Evolutionary conservation across 64 coral and sea anemone species (phyloP).

Genomic region (Pachyseris speciosa): DNA sequence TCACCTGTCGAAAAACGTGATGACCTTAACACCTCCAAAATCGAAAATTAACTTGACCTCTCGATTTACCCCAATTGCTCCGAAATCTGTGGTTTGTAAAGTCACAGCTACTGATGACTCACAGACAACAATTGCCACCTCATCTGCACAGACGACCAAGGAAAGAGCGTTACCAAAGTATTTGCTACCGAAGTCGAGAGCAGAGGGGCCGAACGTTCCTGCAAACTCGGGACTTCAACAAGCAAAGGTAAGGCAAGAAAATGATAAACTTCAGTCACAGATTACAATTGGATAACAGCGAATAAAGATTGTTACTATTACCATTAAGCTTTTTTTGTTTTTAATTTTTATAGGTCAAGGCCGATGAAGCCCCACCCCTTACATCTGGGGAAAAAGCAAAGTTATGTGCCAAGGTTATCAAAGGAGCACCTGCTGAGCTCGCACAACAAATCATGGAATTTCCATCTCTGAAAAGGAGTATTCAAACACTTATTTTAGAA

Average conservation of each 20-base stretch:
- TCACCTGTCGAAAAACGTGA: background rate
- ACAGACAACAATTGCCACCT: background rate
- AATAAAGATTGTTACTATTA: background rate
- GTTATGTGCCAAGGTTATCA: background rate
- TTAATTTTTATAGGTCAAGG: slow-evolving; percentile 6
- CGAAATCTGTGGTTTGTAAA: background rate
- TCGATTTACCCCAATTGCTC: background rate
- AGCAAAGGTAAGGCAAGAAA: background rate
- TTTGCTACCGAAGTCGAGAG: background rate
- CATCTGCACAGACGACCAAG: background rate
- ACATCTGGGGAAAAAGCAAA: slow-evolving; percentile 18
- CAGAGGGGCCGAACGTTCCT: background rate
- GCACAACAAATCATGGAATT: slow-evolving; percentile 32
- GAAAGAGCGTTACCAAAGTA: background rate
- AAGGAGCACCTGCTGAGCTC: slow-evolving; percentile 33
- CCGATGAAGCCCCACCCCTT: background rate
- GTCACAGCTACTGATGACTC: background rate
- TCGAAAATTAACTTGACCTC: slow-evolving; percentile 1
- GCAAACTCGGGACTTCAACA: background rate
- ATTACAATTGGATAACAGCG: background rate
- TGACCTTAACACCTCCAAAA: background rate
- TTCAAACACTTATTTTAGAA: slow-evolving; percentile 41
- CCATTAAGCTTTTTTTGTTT: background rate
- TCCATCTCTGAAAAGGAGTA: slow-evolving; percentile 7
- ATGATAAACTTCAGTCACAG: background rate